Base-by-base conservation (phyloP, 1,140 invertebrate genomes). In the Pachyrhynchus sulphureomaculatus region DNA sequence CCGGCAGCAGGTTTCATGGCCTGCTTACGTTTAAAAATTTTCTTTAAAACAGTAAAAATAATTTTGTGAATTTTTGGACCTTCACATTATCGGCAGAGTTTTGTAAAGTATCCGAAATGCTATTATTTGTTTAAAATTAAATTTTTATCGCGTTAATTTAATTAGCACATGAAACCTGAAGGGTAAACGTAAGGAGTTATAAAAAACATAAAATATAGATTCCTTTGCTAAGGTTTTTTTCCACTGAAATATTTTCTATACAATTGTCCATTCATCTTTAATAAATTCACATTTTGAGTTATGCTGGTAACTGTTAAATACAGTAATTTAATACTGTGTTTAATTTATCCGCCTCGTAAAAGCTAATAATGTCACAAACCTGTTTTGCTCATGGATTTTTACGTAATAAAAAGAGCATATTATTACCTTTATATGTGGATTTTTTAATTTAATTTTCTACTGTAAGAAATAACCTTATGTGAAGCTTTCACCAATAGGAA, bases 1-100 rank as follows among this genome's bases (percentile, higher is more conserved):
- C 66, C 66, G 66, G 66, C 56, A 54, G 45, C 55, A 65, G 57
- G 57, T 64, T 62, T 53, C 62, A 53, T 60, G 56, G 65, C 45
- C 45, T 59, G 53, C 56, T 57, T 56, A 20, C 37, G 15, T 57
- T 32, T 8, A 17, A 34, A 57, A 36, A 8, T 33, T 23, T n/a
- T n/a, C n/a, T n/a, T n/a, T n/a, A n/a, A n/a, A n/a, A n/a, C n/a
- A n/a, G n/a, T n/a, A n/a, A n/a, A n/a, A n/a, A n/a, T n/a, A n/a
- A n/a, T n/a, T n/a, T n/a, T n/a, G n/a, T n/a, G n/a, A n/a, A n/a
- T n/a, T n/a, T n/a, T n/a, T n/a, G n/a, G n/a, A n/a, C n/a, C n/a
- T n/a, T n/a, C n/a, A n/a, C n/a, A n/a, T n/a, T n/a, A n/a, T n/a
- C n/a, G n/a, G n/a, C n/a, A n/a, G n/a, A n/a, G n/a, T n/a, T n/a